phyloP scores from a whole-genome alignment of 2,888 invertebrate genomes.

The Alviniconcha strummeri region DNA sequence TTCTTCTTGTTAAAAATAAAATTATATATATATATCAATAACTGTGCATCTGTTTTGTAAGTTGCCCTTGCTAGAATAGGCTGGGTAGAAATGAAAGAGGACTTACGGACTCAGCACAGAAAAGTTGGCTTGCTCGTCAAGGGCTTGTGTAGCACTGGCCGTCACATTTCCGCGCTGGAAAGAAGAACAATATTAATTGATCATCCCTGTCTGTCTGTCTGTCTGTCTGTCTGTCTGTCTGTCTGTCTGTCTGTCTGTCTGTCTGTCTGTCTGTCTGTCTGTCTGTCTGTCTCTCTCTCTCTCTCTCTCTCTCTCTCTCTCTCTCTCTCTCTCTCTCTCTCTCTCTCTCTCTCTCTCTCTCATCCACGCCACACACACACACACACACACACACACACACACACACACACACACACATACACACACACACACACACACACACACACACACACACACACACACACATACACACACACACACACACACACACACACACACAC shows the following conservation, averaged over 20 bases:
- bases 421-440: not conserved
- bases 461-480: not conserved
- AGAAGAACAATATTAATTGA: too few species aligned
- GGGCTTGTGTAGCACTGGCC: too few species aligned
- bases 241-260: not conserved
- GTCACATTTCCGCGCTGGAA: too few species aligned
- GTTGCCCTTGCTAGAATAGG: too few species aligned
- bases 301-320: slow-evolving; percentile 12
- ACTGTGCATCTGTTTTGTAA: too few species aligned
- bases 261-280: not conserved
- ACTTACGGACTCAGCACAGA: too few species aligned
- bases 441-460: not conserved
- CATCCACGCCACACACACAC: not conserved
- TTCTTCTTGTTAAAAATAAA: not conserved
- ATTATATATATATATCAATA: not conserved
- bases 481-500: not conserved
- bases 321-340: not conserved
- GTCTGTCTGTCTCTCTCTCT: not conserved
- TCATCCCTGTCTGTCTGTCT: not conserved
- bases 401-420: slow-evolving; percentile 10
- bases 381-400: slow-evolving; percentile 10
- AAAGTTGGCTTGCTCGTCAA: too few species aligned
- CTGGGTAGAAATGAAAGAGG: too few species aligned
- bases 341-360: not conserved
- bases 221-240: slow-evolving; percentile 5